Evolutionary conservation across 2,888 invertebrate genomes (phyloP).

Genomic region (Cephus rjabovi): DNA sequence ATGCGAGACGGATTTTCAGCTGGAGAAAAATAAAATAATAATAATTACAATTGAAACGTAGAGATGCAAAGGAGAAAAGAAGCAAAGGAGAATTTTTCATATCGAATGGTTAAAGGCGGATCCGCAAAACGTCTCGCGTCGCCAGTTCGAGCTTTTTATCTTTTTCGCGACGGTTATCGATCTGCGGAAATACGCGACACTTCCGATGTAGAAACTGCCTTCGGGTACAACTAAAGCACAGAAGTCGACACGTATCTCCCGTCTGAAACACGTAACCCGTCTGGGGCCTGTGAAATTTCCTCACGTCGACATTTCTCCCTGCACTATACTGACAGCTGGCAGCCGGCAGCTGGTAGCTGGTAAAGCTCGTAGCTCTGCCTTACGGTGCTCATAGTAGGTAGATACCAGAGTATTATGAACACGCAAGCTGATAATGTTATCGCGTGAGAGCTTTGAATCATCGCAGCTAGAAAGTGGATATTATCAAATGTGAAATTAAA

Average conservation of each 20-base stretch:
- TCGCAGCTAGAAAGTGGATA: neutral
- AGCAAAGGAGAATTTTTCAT: neutral
- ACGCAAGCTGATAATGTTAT: neutral
- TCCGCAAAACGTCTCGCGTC: neutral
- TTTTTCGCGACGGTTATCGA: neutral
- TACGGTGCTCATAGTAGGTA: neutral
- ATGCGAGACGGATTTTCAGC: neutral
- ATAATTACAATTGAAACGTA: constrained; percentile 34
- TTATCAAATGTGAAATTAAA: neutral
- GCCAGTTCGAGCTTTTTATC: neutral
- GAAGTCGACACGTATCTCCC: neutral
- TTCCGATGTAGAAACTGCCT: neutral
- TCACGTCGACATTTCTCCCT: neutral
- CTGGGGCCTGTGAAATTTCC: neutral
- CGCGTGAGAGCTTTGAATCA: neutral
- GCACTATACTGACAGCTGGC: neutral
- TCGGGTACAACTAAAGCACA: neutral
- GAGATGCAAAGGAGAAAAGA: neutral
- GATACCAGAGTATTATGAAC: neutral
- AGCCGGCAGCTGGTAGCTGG: neutral
- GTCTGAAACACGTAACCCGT: neutral
- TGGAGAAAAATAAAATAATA: neutral
- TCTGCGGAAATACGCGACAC: neutral
- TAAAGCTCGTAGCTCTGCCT: neutral
- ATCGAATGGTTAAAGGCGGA: neutral